A percentile compares a stretch with the other conserved stretches of the same genome.
Conservation (phyloP, 2,113 vertebrate species). For the Oxyura jamaicensis region DNA sequence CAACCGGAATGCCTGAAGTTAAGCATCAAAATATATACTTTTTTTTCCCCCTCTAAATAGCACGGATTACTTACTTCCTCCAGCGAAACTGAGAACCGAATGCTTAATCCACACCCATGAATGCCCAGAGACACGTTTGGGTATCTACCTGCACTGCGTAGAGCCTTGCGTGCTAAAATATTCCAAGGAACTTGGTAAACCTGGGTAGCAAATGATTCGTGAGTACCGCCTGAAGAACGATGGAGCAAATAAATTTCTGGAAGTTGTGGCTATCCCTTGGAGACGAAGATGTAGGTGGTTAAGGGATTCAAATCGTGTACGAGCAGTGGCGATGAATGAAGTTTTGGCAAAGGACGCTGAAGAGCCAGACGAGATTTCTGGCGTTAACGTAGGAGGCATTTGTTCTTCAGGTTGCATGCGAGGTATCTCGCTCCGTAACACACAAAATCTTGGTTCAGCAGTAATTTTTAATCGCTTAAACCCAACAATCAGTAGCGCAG, state of each 20-base stretch:
- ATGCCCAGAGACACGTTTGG: neutral
- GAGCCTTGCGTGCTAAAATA: neutral
- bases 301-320: neutral
- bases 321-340: neutral
- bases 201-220: neutral
- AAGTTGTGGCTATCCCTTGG: neutral
- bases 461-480: neutral
- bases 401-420: neutral
- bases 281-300: neutral
- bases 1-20: neutral
- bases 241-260: neutral
- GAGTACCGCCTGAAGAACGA: neutral
- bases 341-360: neutral
- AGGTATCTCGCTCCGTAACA: neutral
- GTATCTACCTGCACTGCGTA: neutral
- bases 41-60: neutral
- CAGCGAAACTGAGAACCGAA: neutral
- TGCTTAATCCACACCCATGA: rapidly evolving
- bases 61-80: neutral
- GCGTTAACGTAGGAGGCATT: neutral
- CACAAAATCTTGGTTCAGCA: neutral
- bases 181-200: neutral
- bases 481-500: neutral
- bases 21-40: neutral
- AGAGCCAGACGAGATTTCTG: neutral